phyloP scores from a whole-genome alignment of 2,113 vertebrate species.

The Diglossa brunneiventris region DNA sequence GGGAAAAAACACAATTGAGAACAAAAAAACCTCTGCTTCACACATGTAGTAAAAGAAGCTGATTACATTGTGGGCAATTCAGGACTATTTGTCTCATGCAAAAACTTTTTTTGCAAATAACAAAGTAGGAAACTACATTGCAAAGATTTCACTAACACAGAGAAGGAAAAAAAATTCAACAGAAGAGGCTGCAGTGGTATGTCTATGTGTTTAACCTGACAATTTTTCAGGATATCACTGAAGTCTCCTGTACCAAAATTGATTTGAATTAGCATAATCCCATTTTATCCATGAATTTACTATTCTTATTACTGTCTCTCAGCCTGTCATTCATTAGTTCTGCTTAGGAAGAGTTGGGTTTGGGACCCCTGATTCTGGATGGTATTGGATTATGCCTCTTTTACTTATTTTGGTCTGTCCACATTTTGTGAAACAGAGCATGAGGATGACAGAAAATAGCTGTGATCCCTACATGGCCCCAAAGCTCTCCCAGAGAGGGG shows the following conservation, averaged over 20 bases:
- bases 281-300: neutral
- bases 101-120: neutral
- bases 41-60: neutral
- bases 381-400: neutral
- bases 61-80: neutral
- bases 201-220: conserved; percentile 25
- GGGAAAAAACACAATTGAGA: rapidly evolving
- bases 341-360: neutral
- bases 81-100: neutral
- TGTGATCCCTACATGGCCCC: neutral
- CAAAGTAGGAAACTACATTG: neutral
- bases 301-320: neutral
- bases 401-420: neutral
- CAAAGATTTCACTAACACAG: neutral
- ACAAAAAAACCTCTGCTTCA: neutral
- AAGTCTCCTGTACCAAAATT: neutral
- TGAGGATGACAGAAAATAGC: neutral
- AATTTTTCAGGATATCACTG: neutral
- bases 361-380: neutral
- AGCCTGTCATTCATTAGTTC: conserved; percentile 7
- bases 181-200: neutral
- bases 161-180: neutral
- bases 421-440: neutral
- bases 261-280: conserved; percentile 30
- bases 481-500: neutral